phyloP scores from a whole-genome alignment of 1,140 invertebrate genomes.

The Mizuhopecten yessoensis region DNA sequence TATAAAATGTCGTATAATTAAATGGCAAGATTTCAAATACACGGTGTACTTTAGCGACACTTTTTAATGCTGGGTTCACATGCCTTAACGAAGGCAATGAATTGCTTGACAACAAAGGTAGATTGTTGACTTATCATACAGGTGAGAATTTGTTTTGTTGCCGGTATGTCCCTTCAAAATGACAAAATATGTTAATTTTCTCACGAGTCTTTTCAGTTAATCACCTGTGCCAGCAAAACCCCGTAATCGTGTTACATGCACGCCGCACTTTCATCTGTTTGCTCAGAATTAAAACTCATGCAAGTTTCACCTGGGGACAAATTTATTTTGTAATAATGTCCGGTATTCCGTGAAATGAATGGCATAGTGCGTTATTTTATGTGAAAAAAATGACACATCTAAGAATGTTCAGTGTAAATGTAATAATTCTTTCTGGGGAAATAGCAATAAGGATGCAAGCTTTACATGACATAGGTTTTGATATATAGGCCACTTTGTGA shows the following conservation, averaged over 20 bases:
- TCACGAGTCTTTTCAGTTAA: neutral
- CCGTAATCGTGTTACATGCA: neutral
- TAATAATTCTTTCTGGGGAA: too few relatives aligned
- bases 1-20: neutral
- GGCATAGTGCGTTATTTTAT: too few relatives aligned
- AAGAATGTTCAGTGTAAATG: too few relatives aligned
- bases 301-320: neutral
- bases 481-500: too few relatives aligned
- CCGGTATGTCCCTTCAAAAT: neutral
- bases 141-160: neutral
- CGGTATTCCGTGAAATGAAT: too few relatives aligned
- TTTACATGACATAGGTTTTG: too few relatives aligned
- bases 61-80: neutral
- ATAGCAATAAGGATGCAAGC: too few relatives aligned
- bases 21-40: neutral
- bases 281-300: neutral
- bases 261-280: neutral
- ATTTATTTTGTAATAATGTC: too few relatives aligned
- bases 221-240: neutral
- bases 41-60: neutral
- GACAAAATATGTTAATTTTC: slow-evolving; percentile 22
- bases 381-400: too few relatives aligned
- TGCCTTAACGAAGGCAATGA: neutral
- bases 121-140: neutral
- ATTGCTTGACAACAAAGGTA: slow-evolving; percentile 13